Percentiles rank a stretch among this genome's conserved stretches.
phyloP scores from a whole-genome alignment of 2,797 vertebrate genomes.

The Myripristis murdjan region DNA sequence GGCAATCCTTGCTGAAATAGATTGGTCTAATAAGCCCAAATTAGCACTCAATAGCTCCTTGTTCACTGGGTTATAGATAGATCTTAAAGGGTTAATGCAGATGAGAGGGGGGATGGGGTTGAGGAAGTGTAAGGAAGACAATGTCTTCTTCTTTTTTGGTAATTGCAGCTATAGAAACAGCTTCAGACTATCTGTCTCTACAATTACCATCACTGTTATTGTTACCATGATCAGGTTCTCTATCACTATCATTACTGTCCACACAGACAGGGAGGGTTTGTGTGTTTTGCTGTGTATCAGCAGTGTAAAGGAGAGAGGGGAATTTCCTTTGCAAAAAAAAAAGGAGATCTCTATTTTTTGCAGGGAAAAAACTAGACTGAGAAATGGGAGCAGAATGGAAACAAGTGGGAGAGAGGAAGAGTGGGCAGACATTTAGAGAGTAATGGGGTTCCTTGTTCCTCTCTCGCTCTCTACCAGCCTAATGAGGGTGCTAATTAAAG shows the following conservation, averaged over 20 bases:
- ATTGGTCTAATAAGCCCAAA: slow-evolving; percentile 67
- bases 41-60: slow-evolving; percentile 62
- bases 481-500: slow-evolving; percentile 82
- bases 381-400: slow-evolving; percentile 27
- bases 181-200: slow-evolving; percentile 25
- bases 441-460: slow-evolving; percentile 70
- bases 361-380: slow-evolving; percentile 25
- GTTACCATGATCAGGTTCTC: slow-evolving; percentile 33
- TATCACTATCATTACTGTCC: slow-evolving; percentile 24
- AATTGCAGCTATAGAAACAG: slow-evolving; percentile 25
- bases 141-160: slow-evolving; percentile 52
- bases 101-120: slow-evolving; percentile 45
- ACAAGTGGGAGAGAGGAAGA: slow-evolving; percentile 39
- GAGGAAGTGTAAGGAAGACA: slow-evolving; percentile 34
- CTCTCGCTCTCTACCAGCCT: slow-evolving; percentile 69
- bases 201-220: slow-evolving; percentile 48
- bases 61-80: slow-evolving; percentile 50
- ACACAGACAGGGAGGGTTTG: slow-evolving; percentile 12
- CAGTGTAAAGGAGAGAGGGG: background rate
- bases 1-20: slow-evolving; percentile 59
- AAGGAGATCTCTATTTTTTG: slow-evolving; percentile 1
- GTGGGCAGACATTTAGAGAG: slow-evolving; percentile 66
- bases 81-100: slow-evolving; percentile 68
- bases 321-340: background rate
- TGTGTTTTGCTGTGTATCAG: slow-evolving; percentile 1